Percentiles rank a stretch among this genome's conserved stretches.
phyloP scores from a whole-genome alignment of 2,113 vertebrate genomes.

The Atractosteus spatula region DNA sequence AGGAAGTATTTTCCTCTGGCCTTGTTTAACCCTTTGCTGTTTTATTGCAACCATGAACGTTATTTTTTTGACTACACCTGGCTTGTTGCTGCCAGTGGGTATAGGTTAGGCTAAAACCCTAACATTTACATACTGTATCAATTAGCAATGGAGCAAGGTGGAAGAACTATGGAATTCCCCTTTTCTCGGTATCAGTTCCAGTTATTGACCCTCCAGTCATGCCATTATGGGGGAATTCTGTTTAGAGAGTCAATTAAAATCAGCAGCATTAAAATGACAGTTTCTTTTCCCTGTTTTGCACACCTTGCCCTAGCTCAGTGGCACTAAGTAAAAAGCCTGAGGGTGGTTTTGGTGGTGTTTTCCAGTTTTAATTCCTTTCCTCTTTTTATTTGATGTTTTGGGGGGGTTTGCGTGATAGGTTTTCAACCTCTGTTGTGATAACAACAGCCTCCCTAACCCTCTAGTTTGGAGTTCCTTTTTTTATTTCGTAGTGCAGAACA shows the following conservation, averaged over 20 bases:
- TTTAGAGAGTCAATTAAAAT: background rate
- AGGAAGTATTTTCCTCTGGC: too few species aligned
- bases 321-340: too few species aligned
- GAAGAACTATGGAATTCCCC: constrained; percentile 11
- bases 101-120: background rate
- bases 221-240: background rate
- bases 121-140: background rate
- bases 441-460: too few species aligned
- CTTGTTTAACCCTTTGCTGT: too few species aligned
- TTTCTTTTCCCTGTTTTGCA: background rate
- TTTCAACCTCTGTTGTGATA: too few species aligned
- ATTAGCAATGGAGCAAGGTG: background rate
- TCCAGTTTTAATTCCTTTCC: background rate
- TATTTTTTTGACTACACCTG: background rate
- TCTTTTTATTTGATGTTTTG: constrained; percentile 13
- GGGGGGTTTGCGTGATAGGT: too few species aligned
- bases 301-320: background rate
- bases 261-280: background rate
- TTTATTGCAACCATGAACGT: too few species aligned
- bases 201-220: background rate
- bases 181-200: background rate
- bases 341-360: background rate
- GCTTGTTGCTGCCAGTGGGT: background rate
- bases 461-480: too few species aligned
- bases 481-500: too few species aligned